phyloP scores from a whole-genome alignment of 2,797 vertebrate genomes.

The Sphaeramia orbicularis region DNA sequence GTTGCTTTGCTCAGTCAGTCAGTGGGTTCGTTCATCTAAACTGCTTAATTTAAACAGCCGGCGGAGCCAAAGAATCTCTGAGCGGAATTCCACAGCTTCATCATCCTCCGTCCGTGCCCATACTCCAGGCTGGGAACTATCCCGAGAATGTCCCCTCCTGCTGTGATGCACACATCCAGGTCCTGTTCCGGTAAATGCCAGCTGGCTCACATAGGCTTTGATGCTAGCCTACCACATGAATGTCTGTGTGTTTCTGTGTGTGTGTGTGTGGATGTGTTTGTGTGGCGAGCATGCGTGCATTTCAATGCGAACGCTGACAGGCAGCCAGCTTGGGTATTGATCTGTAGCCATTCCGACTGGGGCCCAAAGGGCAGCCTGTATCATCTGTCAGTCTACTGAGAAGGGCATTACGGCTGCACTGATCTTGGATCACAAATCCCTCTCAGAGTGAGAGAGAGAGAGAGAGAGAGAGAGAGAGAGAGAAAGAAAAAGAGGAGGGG shows the following conservation, averaged over 20 bases:
- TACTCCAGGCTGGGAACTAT: slow-evolving; percentile 57
- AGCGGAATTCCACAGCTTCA: slow-evolving; percentile 41
- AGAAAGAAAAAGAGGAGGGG: background rate
- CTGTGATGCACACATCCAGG: slow-evolving; percentile 66
- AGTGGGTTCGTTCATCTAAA: slow-evolving; percentile 14
- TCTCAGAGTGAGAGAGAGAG: slow-evolving; percentile 25
- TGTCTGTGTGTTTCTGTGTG: slow-evolving; percentile 1
- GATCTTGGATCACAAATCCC: slow-evolving; percentile 75
- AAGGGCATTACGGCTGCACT: slow-evolving; percentile 68
- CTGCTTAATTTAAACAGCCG: slow-evolving; percentile 45
- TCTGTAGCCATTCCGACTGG: slow-evolving; percentile 70
- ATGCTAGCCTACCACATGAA: slow-evolving; percentile 52
- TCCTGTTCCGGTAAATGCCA: slow-evolving; percentile 71
- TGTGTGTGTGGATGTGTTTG: background rate
- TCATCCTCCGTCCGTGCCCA: slow-evolving; percentile 53
- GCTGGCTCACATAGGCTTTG: slow-evolving; percentile 61
- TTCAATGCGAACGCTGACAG: slow-evolving; percentile 68
- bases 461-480: no score
- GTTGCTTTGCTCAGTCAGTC: slow-evolving; percentile 58
- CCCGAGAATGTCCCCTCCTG: slow-evolving; percentile 65
- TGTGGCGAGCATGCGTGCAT: slow-evolving; percentile 13
- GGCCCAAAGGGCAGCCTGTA: slow-evolving; percentile 75
- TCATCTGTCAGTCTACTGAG: slow-evolving; percentile 76
- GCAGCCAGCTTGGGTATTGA: slow-evolving; percentile 75
- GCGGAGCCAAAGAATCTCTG: slow-evolving; percentile 39